Evolutionary conservation across 2,888 invertebrate species (phyloP).

Genomic region (Miltochrista miniata): DNA sequence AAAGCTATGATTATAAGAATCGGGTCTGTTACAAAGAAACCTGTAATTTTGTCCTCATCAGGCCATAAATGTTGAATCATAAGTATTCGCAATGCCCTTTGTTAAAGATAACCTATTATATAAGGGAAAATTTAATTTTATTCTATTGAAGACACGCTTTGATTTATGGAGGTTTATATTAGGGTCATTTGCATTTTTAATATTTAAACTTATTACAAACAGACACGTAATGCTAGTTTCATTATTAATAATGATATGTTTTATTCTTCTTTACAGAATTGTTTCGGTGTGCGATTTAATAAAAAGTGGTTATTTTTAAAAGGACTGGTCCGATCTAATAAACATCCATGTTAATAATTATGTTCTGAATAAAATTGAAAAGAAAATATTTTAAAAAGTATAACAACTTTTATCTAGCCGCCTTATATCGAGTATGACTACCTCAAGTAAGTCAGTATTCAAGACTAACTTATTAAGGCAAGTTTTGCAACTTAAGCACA

Average conservation of each 20-base stretch:
- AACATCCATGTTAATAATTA: too few species aligned
- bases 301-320: too few species aligned
- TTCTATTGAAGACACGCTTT: conserved; percentile 32
- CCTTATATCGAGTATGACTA: conserved; percentile 24
- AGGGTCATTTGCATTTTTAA: too few species aligned
- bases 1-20: conserved; percentile 50
- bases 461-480: conserved; percentile 39
- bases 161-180: background rate
- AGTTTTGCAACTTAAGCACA: conserved; percentile 38
- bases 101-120: conserved; percentile 50
- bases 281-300: too few species aligned
- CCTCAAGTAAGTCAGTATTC: conserved; percentile 28
- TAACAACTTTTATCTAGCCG: conserved; percentile 10
- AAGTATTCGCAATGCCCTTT: conserved; percentile 47
- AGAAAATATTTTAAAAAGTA: background rate
- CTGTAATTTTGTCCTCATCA: conserved; percentile 60
- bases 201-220: too few species aligned
- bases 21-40: conserved; percentile 56
- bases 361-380: too few species aligned
- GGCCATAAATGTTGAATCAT: conserved; percentile 41
- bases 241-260: too few species aligned
- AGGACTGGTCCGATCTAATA: too few species aligned
- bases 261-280: too few species aligned
- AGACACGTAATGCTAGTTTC: too few species aligned
- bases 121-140: conserved; percentile 48